Evolutionary conservation across 1,140 invertebrate genomes (phyloP).

Genomic region (Diprion similis): DNA sequence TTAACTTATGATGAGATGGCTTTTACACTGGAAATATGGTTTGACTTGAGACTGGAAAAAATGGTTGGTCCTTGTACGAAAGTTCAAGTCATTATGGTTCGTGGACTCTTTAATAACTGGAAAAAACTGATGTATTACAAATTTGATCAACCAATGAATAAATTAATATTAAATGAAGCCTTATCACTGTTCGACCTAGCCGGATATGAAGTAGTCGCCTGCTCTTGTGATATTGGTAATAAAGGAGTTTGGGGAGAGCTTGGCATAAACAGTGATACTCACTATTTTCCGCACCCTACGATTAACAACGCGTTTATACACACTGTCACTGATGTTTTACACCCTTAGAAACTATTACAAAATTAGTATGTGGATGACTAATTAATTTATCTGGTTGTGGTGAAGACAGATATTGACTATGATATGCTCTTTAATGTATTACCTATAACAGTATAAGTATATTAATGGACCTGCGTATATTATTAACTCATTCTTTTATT

Average conservation of each 20-base stretch:
- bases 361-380: slow-evolving; percentile 35
- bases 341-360: slow-evolving; percentile 31
- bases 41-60: slow-evolving; percentile 24
- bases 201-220: slow-evolving; percentile 26
- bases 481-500: too few relatives aligned
- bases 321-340: slow-evolving; percentile 36
- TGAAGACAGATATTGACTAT: too few relatives aligned
- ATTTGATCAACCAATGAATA: slow-evolving; percentile 43
- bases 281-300: slow-evolving; percentile 24
- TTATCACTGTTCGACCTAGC: slow-evolving; percentile 24
- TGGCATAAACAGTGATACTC: slow-evolving; percentile 18
- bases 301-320: slow-evolving; percentile 20
- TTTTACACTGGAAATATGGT: slow-evolving; percentile 19
- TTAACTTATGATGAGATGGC: slow-evolving; percentile 32
- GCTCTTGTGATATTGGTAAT: slow-evolving; percentile 27
- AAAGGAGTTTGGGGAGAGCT: slow-evolving; percentile 22
- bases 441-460: too few relatives aligned
- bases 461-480: too few relatives aligned
- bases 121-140: slow-evolving; percentile 46
- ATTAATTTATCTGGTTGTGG: too few relatives aligned
- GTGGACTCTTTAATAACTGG: slow-evolving; percentile 39
- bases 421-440: too few relatives aligned
- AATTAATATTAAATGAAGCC: slow-evolving; percentile 24
- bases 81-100: slow-evolving; percentile 28
- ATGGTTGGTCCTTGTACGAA: slow-evolving; percentile 26